Percentiles rank a stretch among this genome's conserved stretches.
Conservation (phyloP, 2,888 invertebrate species). For the Stenodera caucasica region DNA sequence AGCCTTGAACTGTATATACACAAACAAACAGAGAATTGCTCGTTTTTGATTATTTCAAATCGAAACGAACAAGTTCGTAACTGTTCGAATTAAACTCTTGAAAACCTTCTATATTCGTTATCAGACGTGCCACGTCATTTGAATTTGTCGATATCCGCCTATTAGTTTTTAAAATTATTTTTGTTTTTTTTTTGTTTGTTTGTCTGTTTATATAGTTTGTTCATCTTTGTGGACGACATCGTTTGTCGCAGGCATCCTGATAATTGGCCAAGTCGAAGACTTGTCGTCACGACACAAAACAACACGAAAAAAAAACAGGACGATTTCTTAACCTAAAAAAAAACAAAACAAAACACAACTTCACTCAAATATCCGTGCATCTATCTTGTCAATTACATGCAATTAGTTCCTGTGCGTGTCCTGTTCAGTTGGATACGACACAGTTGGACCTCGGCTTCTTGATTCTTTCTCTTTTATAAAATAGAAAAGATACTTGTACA, state of each 20-base stretch:
- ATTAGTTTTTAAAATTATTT: too few species aligned
- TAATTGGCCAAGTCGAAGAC: slow-evolving; percentile 1
- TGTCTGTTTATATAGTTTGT: not conserved
- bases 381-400: slow-evolving; percentile 50
- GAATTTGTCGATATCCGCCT: not conserved
- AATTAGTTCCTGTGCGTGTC: slow-evolving; percentile 49
- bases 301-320: not conserved
- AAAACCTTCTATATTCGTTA: not conserved
- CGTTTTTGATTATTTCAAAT: too few species aligned
- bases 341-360: too few species aligned
- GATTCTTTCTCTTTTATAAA: slow-evolving; percentile 19
- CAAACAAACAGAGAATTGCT: too few species aligned
- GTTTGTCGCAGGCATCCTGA: slow-evolving; percentile 1
- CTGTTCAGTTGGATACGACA: slow-evolving; percentile 22
- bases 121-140: not conserved
- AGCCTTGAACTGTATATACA: not conserved
- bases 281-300: slow-evolving; percentile 2
- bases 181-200: not conserved
- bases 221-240: not conserved
- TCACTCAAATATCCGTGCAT: slow-evolving; percentile 29
- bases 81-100: too few species aligned
- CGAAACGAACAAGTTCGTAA: too few species aligned
- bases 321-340: too few species aligned
- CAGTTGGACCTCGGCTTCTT: slow-evolving; percentile 10
- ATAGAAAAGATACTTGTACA: not conserved